Evolutionary conservation across 30 jellyfish, hydroid and myxozoan species (phyloP).

Genomic region (Calvadosia cruxmelitensis): DNA sequence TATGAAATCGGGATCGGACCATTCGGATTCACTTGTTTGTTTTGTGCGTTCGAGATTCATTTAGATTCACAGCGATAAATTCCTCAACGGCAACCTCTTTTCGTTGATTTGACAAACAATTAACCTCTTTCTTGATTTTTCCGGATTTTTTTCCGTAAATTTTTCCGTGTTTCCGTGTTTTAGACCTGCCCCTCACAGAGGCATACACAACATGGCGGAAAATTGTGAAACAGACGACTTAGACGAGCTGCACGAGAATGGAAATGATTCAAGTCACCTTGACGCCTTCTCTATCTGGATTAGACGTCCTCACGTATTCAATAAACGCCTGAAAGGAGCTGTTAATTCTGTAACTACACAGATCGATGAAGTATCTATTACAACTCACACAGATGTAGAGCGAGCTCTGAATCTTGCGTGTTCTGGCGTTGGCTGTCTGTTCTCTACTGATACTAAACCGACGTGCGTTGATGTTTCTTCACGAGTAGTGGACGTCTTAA

Average conservation of each 20-base stretch:
- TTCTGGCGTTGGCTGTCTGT: not conserved
- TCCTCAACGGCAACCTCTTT: no score
- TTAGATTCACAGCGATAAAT: no score
- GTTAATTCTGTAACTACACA: no score
- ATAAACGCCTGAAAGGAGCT: not conserved
- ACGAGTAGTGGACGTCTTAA: not conserved
- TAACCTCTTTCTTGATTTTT: no score
- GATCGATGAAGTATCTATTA: not conserved
- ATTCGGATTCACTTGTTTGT: no score
- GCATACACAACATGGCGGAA: not conserved
- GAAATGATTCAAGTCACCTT: not conserved
- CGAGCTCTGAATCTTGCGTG: not conserved
- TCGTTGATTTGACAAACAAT: no score
- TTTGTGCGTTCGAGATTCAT: no score
- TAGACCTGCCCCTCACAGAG: not conserved
- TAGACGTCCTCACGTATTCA: not conserved
- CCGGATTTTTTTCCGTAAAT: no score
- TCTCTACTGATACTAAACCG: not conserved
- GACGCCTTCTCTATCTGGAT: not conserved
- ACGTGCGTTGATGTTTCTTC: not conserved
- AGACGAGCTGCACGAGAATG: not conserved
- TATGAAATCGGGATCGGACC: no score
- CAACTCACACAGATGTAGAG: no score
- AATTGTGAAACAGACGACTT: not conserved
- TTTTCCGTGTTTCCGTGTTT: no score